Evolutionary conservation across 2,888 invertebrate species (phyloP).

Genomic region (Limnephilus auricula): DNA sequence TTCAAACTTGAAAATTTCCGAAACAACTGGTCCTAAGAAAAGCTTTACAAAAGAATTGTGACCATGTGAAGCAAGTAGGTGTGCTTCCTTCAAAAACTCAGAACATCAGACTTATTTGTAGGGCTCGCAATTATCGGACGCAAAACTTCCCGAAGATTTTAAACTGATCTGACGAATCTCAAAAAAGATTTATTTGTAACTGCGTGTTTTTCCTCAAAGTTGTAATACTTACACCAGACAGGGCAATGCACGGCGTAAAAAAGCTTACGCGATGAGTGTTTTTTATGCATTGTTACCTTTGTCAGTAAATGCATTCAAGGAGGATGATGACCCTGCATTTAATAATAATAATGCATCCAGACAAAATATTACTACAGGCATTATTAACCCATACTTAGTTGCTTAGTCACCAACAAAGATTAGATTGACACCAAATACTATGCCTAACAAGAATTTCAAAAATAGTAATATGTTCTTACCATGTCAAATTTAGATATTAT

Average conservation of each 20-base stretch:
- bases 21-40: too few relatives aligned
- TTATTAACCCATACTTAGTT: neutral
- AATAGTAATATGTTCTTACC: neutral
- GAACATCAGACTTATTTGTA: neutral
- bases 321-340: neutral
- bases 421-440: neutral
- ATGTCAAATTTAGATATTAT: neutral
- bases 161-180: neutral
- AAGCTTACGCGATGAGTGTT: neutral
- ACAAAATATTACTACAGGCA: neutral
- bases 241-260: neutral
- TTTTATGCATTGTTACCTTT: constrained; percentile 2
- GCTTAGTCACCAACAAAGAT: neutral
- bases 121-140: neutral
- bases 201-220: neutral
- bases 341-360: neutral
- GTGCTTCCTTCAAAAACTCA: neutral
- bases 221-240: neutral
- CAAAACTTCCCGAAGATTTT: neutral
- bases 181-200: neutral
- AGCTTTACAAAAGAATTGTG: neutral
- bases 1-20: too few relatives aligned
- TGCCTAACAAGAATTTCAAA: neutral
- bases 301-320: neutral
- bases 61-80: neutral